Conservation (phyloP, 2,888 invertebrate species). For the Cactoblastis cactorum region DNA sequence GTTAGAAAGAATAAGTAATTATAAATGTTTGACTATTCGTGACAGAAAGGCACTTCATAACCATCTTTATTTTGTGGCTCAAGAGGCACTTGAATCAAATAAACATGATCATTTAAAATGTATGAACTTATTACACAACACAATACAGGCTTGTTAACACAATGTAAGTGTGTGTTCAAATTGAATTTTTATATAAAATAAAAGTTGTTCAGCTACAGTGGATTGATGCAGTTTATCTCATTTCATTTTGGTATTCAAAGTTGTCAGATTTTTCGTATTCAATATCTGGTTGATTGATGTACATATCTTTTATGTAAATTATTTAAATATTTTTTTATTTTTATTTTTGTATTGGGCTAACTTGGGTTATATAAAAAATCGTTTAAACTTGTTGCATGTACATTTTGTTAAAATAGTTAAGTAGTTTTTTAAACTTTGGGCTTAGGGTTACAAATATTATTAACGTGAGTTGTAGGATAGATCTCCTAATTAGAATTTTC, state of each 20-base stretch:
- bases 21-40: too few species aligned
- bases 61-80: constrained; percentile 19
- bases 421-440: too few species aligned
- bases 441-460: too few species aligned
- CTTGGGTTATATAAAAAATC: too few species aligned
- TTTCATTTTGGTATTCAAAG: too few species aligned
- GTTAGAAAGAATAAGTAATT: too few species aligned
- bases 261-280: background rate
- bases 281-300: background rate
- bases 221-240: background rate
- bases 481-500: too few species aligned
- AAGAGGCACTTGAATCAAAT: constrained; percentile 33
- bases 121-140: constrained; percentile 32
- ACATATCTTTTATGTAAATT: too few species aligned
- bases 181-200: constrained; percentile 23
- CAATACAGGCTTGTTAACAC: constrained; percentile 39
- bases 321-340: background rate
- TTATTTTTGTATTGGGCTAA: too few species aligned
- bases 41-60: background rate
- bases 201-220: background rate
- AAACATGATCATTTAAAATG: constrained; percentile 45
- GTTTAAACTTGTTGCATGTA: too few species aligned
- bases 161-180: constrained; percentile 32
- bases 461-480: too few species aligned
- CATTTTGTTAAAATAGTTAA: too few species aligned